These are phyloP conservation scores for Okamejei kenojei DNA, from an alignment of 2,797 vertebrate species.

Conservation along the genomic window DNA sequence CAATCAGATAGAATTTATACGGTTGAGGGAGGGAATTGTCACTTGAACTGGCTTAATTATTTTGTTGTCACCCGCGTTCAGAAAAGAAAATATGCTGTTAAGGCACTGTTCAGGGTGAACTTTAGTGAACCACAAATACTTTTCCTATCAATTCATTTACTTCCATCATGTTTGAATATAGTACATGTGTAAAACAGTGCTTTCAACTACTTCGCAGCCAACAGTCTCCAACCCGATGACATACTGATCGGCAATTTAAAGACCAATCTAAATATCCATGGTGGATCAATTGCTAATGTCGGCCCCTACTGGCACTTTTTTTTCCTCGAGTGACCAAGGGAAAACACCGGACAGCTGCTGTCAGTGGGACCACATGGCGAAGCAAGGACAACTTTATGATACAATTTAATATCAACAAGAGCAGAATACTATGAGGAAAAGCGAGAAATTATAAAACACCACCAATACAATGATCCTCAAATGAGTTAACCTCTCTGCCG, in stretches of 20 bases:
- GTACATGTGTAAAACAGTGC: not conserved
- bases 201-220: not conserved
- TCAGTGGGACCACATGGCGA: not conserved
- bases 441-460: not conserved
- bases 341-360: not conserved
- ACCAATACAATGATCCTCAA: not conserved
- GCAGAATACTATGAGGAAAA: not conserved
- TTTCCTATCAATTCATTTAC: not conserved
- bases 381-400: not conserved
- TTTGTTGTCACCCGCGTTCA: not conserved
- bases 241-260: not conserved
- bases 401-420: not conserved
- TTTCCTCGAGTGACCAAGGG: not conserved
- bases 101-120: not conserved
- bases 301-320: not conserved
- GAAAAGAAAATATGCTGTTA: not conserved
- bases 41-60: not conserved
- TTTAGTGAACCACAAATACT: not conserved
- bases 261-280: not conserved
- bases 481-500: not conserved
- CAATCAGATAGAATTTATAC: constrained; percentile 3
- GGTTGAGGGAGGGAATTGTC: not conserved
- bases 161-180: not conserved
- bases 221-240: not conserved
- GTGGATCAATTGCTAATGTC: not conserved